These are phyloP conservation scores for Trachelus troglodyta DNA, from an alignment of 2,888 invertebrate genomes.

Conservation along the genomic window DNA sequence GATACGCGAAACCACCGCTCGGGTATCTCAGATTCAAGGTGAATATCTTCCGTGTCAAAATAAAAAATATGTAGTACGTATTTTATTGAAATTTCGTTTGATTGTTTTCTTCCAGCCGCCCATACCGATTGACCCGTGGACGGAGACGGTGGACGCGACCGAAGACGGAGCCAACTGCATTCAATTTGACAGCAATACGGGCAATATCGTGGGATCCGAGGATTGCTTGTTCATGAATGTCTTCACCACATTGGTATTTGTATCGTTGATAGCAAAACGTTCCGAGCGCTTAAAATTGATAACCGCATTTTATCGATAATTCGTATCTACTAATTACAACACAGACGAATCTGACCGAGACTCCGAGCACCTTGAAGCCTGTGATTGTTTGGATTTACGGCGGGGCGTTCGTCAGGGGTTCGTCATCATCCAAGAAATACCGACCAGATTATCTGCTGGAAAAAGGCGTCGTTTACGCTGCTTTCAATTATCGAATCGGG, in stretches of 20 bases:
- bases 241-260: slow-evolving; percentile 29
- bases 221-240: slow-evolving; percentile 36
- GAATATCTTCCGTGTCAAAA: no score
- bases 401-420: neutral
- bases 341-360: slow-evolving; percentile 15
- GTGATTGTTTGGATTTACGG: slow-evolving; percentile 16
- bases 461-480: slow-evolving; percentile 20
- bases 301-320: no score
- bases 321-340: no score
- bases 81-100: no score
- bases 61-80: no score
- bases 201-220: slow-evolving; percentile 22
- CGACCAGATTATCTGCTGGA: slow-evolving; percentile 21
- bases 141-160: no score
- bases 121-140: no score
- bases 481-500: slow-evolving; percentile 22
- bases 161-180: slow-evolving; percentile 12
- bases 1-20: no score
- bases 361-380: slow-evolving; percentile 9
- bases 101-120: no score
- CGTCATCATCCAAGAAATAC: neutral
- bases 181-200: slow-evolving; percentile 3
- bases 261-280: neutral
- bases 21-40: no score
- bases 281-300: no score